Conservation (phyloP, 2,888 invertebrate genomes). For the Eumerus sabulonum region DNA sequence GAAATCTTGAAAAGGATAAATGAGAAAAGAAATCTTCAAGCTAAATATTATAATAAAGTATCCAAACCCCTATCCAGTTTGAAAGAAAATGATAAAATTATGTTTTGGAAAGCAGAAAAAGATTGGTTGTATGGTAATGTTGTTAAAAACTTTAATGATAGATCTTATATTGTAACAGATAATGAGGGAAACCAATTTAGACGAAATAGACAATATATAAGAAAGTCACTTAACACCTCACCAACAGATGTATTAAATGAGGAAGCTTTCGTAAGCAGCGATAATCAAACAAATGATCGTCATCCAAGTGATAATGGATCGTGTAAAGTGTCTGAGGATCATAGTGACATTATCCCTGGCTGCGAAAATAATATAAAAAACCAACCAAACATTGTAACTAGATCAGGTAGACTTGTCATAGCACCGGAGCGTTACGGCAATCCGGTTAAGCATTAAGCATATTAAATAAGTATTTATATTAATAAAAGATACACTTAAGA, state of each 20-base stretch:
- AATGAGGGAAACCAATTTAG: conserved; percentile 20
- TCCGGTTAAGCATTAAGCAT: background rate
- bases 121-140: conserved; percentile 39
- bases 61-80: background rate
- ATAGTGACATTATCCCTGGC: conserved; percentile 21
- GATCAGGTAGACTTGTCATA: conserved; percentile 42
- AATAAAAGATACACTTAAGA: too few species aligned
- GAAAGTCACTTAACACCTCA: conserved; percentile 17
- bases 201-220: conserved; percentile 20
- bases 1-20: background rate
- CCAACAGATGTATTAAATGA: conserved; percentile 15
- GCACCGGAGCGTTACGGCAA: conserved; percentile 32
- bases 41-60: background rate
- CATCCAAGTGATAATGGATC: background rate
- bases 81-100: conserved; percentile 23
- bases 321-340: conserved; percentile 5
- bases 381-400: conserved; percentile 34
- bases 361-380: conserved; percentile 6
- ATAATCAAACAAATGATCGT: conserved; percentile 12
- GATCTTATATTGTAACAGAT: conserved; percentile 24
- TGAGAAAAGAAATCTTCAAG: background rate
- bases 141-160: conserved; percentile 22
- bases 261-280: conserved; percentile 20
- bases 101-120: conserved; percentile 52
- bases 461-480: too few species aligned